Conservation (phyloP, 2,888 invertebrate genomes). For the Cephus sareptanus region DNA sequence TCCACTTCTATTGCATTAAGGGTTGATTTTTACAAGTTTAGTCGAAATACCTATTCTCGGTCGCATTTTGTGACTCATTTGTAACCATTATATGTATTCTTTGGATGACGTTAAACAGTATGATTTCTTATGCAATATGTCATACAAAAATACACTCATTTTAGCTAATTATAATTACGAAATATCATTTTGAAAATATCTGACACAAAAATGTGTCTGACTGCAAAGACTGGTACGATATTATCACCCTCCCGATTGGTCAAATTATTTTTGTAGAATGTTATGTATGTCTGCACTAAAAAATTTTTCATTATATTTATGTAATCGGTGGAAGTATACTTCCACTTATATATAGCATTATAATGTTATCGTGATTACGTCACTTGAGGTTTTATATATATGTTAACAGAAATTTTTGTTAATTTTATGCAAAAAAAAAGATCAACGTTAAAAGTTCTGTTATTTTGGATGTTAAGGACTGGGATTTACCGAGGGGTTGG, state of each 20-base stretch:
- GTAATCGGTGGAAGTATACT: neutral
- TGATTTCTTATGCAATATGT: neutral
- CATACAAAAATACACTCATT: neutral
- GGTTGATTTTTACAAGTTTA: conserved; percentile 44
- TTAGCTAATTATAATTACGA: neutral
- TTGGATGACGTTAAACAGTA: neutral
- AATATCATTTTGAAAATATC: no score
- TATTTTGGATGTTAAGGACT: neutral
- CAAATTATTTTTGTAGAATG: neutral
- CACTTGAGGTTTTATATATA: neutral
- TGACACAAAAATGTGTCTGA: neutral
- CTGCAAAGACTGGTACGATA: neutral
- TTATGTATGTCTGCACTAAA: neutral
- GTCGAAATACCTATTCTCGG: conserved; percentile 3
- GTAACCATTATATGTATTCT: neutral
- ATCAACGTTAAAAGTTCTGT: neutral
- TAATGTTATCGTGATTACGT: neutral
- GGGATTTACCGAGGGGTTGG: conserved; percentile 16
- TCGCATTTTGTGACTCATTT: neutral
- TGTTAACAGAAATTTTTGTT: neutral
- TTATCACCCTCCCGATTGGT: neutral
- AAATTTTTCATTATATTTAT: neutral
- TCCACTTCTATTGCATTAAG: conserved; percentile 33
- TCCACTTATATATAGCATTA: no score
- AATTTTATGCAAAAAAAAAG: neutral